Evolutionary conservation across 2,888 invertebrate species (phyloP), one percentile per base, ranked within the genome.

Genomic region (Pimpla rufipes): DNA sequence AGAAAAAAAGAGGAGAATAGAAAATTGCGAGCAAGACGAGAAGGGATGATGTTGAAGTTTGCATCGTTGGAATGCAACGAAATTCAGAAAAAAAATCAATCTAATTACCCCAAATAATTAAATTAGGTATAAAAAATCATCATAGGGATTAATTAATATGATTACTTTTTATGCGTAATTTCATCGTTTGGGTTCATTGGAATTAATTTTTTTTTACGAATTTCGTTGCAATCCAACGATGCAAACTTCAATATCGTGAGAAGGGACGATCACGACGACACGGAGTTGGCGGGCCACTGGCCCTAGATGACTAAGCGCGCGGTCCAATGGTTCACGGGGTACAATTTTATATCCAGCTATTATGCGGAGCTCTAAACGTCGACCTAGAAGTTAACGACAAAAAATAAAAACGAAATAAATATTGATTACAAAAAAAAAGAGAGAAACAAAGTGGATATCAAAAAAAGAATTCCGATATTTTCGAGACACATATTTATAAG

Each of bases 301-400:
- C 71, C 84, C 82, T 81, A 71, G 80, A 64, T 79, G 79, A 79
- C 81, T 81, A 90, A 87, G 83, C 83, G 87, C 85, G 90, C 86
- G 92, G 92, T 92, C 92, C 92, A 92, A 92, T 91, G 92, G 92
- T 92, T 92, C 88, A 91, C 87, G 91, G 92, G 92, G 91, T 91
- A 92, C 92, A 92, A 92, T 92, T 92, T 92, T 92, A 88, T 92
- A 90, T 89, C 85, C 88, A 87, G 85, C 86, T 85, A 85, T 87
- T 87, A 79, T 78, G 82, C 82, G 87, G 84, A 85, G 86, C 79
- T n/a, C n/a, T 86, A 87, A 85, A 73, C 70, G 67, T 77, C 79
- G 79, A 87, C 80, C n/a, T 80, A 81, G 57, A 79, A 79, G 79
- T 77, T n/a, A 79, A 82, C 77, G 62, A 67, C 55, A 52, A 50